Base-by-base conservation (phyloP, 2,797 vertebrate genomes). In the Nyctalus aviator region DNA sequence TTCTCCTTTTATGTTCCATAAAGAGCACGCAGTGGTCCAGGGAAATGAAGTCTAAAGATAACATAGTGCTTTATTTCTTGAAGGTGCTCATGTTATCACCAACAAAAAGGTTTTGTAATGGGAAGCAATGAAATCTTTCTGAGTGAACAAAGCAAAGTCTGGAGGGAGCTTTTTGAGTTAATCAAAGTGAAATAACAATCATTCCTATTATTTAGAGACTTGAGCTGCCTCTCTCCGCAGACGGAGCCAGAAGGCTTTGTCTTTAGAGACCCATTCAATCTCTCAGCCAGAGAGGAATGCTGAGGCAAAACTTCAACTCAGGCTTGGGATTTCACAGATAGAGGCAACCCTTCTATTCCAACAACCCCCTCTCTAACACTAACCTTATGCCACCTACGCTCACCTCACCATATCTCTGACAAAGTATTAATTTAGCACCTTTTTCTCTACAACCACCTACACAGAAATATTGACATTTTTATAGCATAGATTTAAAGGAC, bases 31-130 rank as follows among this genome's bases (percentile, higher is more conserved):
- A 10, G 41, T 37, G 37, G 30, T 25, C 37, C 37, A 32, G 32
- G 10, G 59, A 94, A 93, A 86, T 75, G 32, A 92, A 94, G 12
- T 18, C 41, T 82, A 86, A 86, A 89, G 7, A 35, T 12, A 86
- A n/a, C n/a, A 6, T 18, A 0, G 32, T 27, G 50, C 17, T 94
- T 91, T 89, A 76, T 94, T 84, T 93, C 57, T 93, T 86, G 53
- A 37, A 82, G 66, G 81, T 57, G 30, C 17, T 32, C 62, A 25
- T 44, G 71, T 41, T 75, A 88, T 78, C 12, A 25, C 35, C 84
- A 81, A 59, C 53, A 84, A 69, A 73, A 91, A 89, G 4, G 2
- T 50, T 93, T 89, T 88, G 6, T 85, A 88, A 57, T 79, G 50
- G 32, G 12, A 91, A 91, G 83, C 2, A 2, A 48, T 37, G 55